Conservation (phyloP, 1,140 invertebrate genomes). For the Rhopalosiphum padi region DNA sequence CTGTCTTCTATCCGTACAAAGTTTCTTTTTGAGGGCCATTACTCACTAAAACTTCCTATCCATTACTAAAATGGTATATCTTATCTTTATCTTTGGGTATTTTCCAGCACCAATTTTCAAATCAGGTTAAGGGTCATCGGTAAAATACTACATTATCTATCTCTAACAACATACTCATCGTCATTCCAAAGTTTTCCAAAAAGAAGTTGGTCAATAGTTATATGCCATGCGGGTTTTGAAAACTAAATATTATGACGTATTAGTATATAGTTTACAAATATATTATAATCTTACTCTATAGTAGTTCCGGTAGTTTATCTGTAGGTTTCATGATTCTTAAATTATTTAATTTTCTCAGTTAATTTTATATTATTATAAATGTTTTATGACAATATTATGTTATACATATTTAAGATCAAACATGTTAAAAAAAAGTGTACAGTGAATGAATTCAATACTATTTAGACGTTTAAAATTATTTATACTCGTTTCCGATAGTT, state of each 20-base stretch:
- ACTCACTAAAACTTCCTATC: not conserved
- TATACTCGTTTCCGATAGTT: not conserved
- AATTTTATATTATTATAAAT: not conserved
- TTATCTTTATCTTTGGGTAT: not conserved
- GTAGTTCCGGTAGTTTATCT: not conserved
- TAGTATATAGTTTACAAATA: not conserved
- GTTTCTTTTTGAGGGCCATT: not conserved
- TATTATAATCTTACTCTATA: not conserved
- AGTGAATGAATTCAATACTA: not conserved
- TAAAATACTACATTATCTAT: not conserved
- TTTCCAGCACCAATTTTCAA: not conserved
- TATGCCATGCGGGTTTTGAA: not conserved
- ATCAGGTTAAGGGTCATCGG: not conserved
- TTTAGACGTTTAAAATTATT: not conserved
- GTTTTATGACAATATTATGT: not conserved
- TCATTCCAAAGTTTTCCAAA: not conserved
- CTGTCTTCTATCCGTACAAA: not conserved
- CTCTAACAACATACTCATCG: not conserved
- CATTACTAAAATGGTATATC: not conserved
- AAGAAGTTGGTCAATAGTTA: not conserved
- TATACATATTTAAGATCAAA: not conserved
- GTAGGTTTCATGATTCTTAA: not conserved
- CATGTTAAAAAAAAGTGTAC: not conserved
- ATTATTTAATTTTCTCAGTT: not conserved
- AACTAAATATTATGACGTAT: not conserved